These are phyloP conservation scores for Puntigrus tetrazona DNA, from an alignment of 2,113 vertebrate species.

Conservation along the genomic window DNA sequence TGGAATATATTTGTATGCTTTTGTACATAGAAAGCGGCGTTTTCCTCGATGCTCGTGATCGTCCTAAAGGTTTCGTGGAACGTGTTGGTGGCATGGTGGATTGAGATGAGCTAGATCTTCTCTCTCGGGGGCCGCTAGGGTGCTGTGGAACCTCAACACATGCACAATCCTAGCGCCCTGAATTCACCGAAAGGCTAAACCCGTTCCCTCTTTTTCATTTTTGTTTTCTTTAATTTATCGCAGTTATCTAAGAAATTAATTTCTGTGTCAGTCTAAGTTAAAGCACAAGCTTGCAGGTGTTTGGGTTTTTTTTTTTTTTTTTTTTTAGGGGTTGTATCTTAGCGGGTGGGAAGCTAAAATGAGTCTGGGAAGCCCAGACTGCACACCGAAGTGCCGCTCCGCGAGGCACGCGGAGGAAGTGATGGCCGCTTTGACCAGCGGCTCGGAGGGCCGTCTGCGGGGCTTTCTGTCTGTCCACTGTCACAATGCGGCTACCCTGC, in stretches of 20 bases:
- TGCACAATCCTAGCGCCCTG: conserved; percentile 80
- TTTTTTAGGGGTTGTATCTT: conserved; percentile 13
- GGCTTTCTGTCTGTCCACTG: conserved; percentile 87
- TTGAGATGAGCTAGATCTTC: conserved; percentile 72
- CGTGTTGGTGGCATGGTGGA: conserved; percentile 74
- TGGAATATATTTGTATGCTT: conserved; percentile 76
- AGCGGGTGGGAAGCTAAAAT: conserved; percentile 66
- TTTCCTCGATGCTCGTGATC: conserved; percentile 66
- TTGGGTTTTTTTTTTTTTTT: too few species aligned
- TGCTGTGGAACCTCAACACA: conserved; percentile 80
- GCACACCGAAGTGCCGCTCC: conserved; percentile 91
- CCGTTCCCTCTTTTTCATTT: neutral
- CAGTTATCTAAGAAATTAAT: neutral
- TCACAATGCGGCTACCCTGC: conserved; percentile 86
- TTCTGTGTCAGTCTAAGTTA: neutral
- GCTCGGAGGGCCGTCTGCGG: conserved; percentile 86
- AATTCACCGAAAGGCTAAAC: conserved; percentile 44
- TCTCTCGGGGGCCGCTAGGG: conserved; percentile 77
- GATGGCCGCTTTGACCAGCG: conserved; percentile 86
- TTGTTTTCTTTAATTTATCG: conserved; percentile 6
- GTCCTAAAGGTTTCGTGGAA: conserved; percentile 70
- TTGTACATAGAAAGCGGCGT: conserved; percentile 75
- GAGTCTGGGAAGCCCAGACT: conserved; percentile 83
- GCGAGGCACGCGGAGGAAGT: conserved; percentile 86
- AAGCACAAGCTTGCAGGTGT: neutral